These are phyloP conservation scores for Abrostola tripartita DNA, from an alignment of 2,888 invertebrate species.

Conservation along the genomic window DNA sequence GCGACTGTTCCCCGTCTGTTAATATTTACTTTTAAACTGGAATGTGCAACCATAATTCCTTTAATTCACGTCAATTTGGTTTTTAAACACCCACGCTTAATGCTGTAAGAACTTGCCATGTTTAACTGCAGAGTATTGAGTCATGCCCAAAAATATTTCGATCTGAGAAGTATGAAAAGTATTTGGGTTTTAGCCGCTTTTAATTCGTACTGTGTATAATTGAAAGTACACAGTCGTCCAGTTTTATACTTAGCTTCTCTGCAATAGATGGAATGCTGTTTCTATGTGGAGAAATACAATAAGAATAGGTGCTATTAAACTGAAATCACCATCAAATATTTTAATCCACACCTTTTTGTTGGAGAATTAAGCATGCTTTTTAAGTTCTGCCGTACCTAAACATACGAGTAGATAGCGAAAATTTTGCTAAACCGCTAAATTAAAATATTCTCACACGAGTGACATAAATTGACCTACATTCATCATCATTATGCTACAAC, in stretches of 20 bases:
- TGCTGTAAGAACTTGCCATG: constrained; percentile 19
- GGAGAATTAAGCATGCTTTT: not conserved
- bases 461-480: constrained; percentile 51
- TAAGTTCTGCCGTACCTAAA: constrained; percentile 1
- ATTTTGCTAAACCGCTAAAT: constrained; percentile 37
- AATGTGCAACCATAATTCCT: constrained; percentile 35
- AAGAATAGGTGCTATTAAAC: too few species aligned
- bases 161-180: constrained; percentile 9
- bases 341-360: too few species aligned
- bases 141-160: constrained; percentile 43
- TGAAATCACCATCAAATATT: too few species aligned
- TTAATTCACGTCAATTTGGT: constrained; percentile 44
- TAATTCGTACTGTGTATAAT: too few species aligned
- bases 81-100: constrained; percentile 44
- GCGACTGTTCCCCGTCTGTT: not conserved
- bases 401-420: constrained; percentile 18
- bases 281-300: too few species aligned
- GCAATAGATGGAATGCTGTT: too few species aligned
- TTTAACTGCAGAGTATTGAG: constrained; percentile 30
- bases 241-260: not conserved
- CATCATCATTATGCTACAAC: constrained; percentile 43
- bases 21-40: constrained; percentile 8
- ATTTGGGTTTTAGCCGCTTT: constrained; percentile 3
- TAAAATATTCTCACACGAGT: constrained; percentile 54
- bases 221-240: too few species aligned